Conservation (phyloP, 2,113 vertebrate genomes). For the Xenopus tropicalis region UCB_Xtro_10.0 CM004446.2:71045001-71045500, state of each 20-base stretch:
- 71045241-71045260: slow-evolving; percentile 44
- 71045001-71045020: background rate
- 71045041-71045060: background rate
- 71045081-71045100: slow-evolving; percentile 13
- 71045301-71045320: slow-evolving; percentile 36
- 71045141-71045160: slow-evolving; percentile 32
- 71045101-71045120: slow-evolving; percentile 17
- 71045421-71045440: background rate
- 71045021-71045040: background rate
- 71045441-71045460: background rate
- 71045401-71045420: slow-evolving; percentile 5
- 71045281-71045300: slow-evolving; percentile 55
- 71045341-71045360: background rate
- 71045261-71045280: slow-evolving; percentile 52
- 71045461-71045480: background rate
- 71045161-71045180: slow-evolving; percentile 48
- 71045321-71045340: background rate
- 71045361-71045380: background rate
- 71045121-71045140: slow-evolving; percentile 17
- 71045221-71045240: slow-evolving; percentile 25
- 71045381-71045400: slow-evolving; percentile 2
- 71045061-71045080: slow-evolving; percentile 1
- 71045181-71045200: slow-evolving; percentile 46
- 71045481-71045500: background rate
- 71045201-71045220: slow-evolving; percentile 49